Percentiles rank a stretch among this genome's conserved stretches.
phyloP scores from a whole-genome alignment of 2,113 vertebrate species.

The Sminthopsis crassicaudata region DNA sequence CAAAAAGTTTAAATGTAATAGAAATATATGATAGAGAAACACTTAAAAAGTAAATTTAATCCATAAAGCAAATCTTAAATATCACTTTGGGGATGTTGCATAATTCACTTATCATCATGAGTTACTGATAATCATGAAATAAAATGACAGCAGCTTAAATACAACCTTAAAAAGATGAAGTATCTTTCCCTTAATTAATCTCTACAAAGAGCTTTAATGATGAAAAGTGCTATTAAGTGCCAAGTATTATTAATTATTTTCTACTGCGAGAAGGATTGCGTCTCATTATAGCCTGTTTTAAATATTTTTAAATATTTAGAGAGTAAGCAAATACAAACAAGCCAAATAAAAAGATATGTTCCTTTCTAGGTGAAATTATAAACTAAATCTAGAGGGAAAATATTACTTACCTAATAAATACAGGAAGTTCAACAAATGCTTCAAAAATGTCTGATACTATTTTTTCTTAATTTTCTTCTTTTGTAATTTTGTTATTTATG shows the following conservation, averaged over 20 bases:
- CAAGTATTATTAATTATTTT: constrained; percentile 72
- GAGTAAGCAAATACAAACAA: constrained; percentile 58
- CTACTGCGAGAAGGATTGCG: constrained; percentile 43
- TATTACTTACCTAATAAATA: background rate
- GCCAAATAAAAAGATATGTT: constrained; percentile 49
- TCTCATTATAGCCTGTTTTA: constrained; percentile 67
- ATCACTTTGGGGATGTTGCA: constrained; percentile 1
- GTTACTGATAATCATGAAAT: constrained; percentile 43
- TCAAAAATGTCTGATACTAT: background rate
- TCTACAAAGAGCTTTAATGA: constrained; percentile 74
- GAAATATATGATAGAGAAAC: background rate
- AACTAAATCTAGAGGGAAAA: constrained; percentile 35
- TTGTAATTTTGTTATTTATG: background rate
- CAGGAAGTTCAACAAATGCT: background rate
- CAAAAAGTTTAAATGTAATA: background rate
- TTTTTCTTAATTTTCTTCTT: background rate
- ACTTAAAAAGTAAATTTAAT: background rate
- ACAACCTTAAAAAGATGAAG: constrained; percentile 60
- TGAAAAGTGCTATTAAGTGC: constrained; percentile 68
- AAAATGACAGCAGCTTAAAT: constrained; percentile 39
- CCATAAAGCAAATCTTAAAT: background rate
- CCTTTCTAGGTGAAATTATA: constrained; percentile 48
- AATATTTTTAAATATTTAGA: constrained; percentile 72
- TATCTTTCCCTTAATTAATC: constrained; percentile 67
- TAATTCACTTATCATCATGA: constrained; percentile 9